These are phyloP conservation scores for Rhinoraja longicauda DNA, from an alignment of 2,797 vertebrate species.

Conservation along the genomic window DNA sequence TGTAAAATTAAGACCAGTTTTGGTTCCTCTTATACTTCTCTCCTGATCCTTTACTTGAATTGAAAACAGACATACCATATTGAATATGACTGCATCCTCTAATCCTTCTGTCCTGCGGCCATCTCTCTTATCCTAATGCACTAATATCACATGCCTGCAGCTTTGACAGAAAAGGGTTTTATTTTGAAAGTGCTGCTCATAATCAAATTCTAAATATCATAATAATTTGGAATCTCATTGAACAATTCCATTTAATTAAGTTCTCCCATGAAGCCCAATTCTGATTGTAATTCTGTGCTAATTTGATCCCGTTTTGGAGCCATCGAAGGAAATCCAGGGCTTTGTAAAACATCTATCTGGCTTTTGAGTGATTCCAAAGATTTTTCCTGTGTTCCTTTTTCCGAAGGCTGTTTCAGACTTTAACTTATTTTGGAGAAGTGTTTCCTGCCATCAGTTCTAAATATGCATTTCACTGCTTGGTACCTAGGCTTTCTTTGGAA, in stretches of 20 bases:
- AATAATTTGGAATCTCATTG: background rate
- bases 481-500: background rate
- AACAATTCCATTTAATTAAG: background rate
- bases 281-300: background rate
- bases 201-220: background rate
- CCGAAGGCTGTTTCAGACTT: background rate
- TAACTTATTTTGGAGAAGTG: background rate
- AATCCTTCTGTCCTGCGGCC: background rate
- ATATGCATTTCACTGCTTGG: background rate
- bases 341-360: background rate
- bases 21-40: background rate
- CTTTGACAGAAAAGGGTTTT: background rate
- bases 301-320: background rate
- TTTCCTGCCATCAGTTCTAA: background rate
- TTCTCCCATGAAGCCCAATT: background rate
- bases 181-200: background rate
- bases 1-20: background rate
- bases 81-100: background rate
- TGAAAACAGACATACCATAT: background rate
- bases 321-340: background rate
- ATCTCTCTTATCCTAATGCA: background rate
- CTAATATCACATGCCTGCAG: background rate
- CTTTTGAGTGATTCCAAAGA: background rate
- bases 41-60: background rate
- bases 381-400: background rate